A percentile compares a stretch with the other conserved stretches of the same genome.
Conservation (phyloP, 2,888 invertebrate genomes). For the Pammene aurita region DNA sequence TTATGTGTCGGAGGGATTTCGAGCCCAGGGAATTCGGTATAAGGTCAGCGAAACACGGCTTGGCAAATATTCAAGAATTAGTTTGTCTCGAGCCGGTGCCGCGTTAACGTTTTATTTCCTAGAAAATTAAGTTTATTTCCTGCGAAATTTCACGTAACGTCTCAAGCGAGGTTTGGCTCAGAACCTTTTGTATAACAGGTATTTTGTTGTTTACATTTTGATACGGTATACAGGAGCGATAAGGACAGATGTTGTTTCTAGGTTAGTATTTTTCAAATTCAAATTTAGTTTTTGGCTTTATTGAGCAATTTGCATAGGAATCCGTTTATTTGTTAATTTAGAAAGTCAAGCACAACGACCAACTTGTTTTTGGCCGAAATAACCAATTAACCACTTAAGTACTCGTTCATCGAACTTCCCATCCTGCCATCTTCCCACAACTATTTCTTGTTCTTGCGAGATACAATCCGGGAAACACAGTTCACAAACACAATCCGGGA, state of each 20-base stretch:
- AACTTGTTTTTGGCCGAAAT: too few species aligned
- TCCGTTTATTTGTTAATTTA: too few species aligned
- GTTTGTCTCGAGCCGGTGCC: conserved; percentile 35
- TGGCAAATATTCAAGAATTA: conserved; percentile 42
- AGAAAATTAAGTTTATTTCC: conserved; percentile 33
- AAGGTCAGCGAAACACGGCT: conserved; percentile 37
- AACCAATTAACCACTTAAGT: too few species aligned
- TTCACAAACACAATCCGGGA: too few species aligned
- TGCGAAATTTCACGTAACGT: conserved; percentile 22
- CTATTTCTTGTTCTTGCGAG: too few species aligned
- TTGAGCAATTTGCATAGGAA: not conserved
- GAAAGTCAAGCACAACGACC: too few species aligned
- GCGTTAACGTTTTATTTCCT: conserved; percentile 40
- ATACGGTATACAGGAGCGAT: not conserved
- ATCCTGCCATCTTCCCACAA: too few species aligned
- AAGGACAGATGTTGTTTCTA: not conserved
- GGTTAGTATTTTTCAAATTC: not conserved
- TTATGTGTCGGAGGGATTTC: not conserved
- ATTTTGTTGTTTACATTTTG: not conserved
- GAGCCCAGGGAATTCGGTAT: conserved; percentile 21
- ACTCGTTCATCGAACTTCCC: too few species aligned
- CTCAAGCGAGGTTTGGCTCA: conserved; percentile 7
- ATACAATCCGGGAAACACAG: too few species aligned
- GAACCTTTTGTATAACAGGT: conserved; percentile 3
- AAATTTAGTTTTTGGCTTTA: not conserved